These are phyloP conservation scores for Alentia gelatinosa DNA, from an alignment of 2,888 invertebrate genomes.

Conservation along the genomic window DNA sequence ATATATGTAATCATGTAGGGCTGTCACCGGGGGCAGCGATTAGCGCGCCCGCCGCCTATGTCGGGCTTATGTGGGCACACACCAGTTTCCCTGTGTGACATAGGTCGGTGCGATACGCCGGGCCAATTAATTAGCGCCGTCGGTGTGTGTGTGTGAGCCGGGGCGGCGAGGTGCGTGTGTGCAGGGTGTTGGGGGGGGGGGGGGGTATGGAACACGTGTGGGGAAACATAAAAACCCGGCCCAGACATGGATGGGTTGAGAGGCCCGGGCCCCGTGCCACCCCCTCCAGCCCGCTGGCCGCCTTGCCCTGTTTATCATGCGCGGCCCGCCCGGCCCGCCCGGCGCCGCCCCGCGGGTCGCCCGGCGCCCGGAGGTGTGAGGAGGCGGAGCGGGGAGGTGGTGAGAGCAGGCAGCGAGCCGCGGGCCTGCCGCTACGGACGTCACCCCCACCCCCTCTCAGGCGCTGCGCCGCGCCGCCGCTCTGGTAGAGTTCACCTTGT, in stretches of 20 bases:
- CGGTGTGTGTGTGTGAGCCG: not conserved
- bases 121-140: not conserved
- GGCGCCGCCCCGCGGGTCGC: not conserved
- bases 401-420: conserved; percentile 10
- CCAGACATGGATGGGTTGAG: not conserved
- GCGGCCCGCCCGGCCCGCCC: not conserved
- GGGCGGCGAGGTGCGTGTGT: not conserved
- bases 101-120: not conserved
- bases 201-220: not conserved
- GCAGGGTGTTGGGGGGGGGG: not conserved
- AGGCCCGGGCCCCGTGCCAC: not conserved
- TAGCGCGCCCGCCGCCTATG: not conserved
- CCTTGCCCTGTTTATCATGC: conserved; percentile 12
- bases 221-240: not conserved
- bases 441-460: not conserved
- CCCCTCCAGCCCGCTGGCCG: not conserved
- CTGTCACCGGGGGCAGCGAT: not conserved
- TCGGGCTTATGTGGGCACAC: not conserved
- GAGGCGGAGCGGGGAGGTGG: conserved; percentile 27
- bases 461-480: not conserved
- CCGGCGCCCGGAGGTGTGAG: conserved; percentile 22
- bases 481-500: conserved; percentile 31
- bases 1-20: not conserved
- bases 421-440: not conserved
- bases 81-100: not conserved